Evolutionary conservation across 2,888 invertebrate species (phyloP).

Genomic region (Drosophila borealis): DNA sequence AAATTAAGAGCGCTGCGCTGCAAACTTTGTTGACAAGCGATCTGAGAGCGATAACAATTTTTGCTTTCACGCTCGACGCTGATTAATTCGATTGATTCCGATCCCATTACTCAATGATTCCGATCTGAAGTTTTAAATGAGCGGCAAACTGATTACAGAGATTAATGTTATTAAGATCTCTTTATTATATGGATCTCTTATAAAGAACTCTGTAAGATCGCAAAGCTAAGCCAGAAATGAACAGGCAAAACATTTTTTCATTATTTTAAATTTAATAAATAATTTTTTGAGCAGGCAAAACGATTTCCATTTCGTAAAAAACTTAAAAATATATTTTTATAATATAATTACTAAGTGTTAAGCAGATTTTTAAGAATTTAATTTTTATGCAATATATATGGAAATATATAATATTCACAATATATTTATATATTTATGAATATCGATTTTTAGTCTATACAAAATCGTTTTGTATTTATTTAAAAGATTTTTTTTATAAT

Average conservation of each 20-base stretch:
- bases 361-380: not conserved
- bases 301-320: too few relatives aligned
- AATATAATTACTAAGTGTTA: too few relatives aligned
- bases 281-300: not conserved
- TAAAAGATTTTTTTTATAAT: too few relatives aligned
- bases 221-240: not conserved
- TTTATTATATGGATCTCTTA: not conserved
- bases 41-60: not conserved
- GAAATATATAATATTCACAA: not conserved
- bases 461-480: too few relatives aligned
- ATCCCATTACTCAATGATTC: too few relatives aligned
- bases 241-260: not conserved
- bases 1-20: conserved; percentile 21
- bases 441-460: too few relatives aligned
- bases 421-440: not conserved
- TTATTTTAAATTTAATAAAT: not conserved
- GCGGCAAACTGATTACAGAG: not conserved
- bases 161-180: not conserved
- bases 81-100: conserved; percentile 13
- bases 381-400: not conserved
- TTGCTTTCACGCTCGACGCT: conserved; percentile 3
- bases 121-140: not conserved
- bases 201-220: not conserved
- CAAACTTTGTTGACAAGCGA: conserved; percentile 19
- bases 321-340: too few relatives aligned